Evolutionary conservation across 2,888 invertebrate species (phyloP).

Genomic region (Ditula angustiorana): DNA sequence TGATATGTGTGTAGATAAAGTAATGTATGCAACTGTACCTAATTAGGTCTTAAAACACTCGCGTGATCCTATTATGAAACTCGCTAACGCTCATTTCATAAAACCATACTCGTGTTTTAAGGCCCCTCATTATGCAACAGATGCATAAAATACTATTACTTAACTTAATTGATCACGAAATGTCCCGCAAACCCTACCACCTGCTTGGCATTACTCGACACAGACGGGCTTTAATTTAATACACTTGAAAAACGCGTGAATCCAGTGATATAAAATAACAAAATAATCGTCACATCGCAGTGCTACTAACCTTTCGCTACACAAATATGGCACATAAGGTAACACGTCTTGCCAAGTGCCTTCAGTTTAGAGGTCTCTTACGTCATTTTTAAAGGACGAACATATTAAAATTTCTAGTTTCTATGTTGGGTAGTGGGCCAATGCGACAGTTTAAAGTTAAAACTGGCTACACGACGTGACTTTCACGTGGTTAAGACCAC

Average conservation of each 20-base stretch:
- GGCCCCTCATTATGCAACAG: too few species aligned
- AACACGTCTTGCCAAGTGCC: constrained; percentile 5
- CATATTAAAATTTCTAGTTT: constrained; percentile 25
- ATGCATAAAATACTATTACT: too few species aligned
- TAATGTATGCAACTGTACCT: too few species aligned
- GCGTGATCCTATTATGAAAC: too few species aligned
- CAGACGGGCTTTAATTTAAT: constrained; percentile 6
- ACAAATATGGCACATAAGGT: constrained; percentile 25
- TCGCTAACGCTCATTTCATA: too few species aligned
- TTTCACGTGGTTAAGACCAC: constrained; percentile 4
- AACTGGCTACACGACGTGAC: constrained; percentile 4
- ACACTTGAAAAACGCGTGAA: constrained; percentile 7
- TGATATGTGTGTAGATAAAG: too few species aligned
- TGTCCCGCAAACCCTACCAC: constrained; percentile 7
- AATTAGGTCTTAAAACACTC: too few species aligned
- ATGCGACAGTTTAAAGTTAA: background rate
- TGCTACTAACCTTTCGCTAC: constrained; percentile 13
- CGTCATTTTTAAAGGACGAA: constrained; percentile 18
- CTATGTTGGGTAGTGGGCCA: constrained; percentile 17
- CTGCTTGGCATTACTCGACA: background rate
- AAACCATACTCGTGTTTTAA: too few species aligned
- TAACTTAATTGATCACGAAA: constrained; percentile 19
- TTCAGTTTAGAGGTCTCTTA: constrained; percentile 5
- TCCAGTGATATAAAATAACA: background rate
- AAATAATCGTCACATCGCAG: constrained; percentile 6